Base-by-base conservation (phyloP, 2,888 invertebrate species). In the Drosophila colorata region DNA sequence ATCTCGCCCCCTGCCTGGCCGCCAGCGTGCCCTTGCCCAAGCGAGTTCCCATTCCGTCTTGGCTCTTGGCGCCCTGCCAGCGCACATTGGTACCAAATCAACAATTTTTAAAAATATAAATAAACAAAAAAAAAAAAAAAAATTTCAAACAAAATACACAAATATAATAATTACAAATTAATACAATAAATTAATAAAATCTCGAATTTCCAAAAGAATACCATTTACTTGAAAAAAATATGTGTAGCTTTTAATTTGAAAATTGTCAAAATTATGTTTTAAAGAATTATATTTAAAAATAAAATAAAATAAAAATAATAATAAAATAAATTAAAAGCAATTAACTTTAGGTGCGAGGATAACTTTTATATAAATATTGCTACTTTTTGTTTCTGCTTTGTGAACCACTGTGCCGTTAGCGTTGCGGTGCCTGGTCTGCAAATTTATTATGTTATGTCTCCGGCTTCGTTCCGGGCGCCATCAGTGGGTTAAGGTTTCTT, bases 361-460 rank as follows among this genome's bases (percentile, higher is more conserved):
- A n/a, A n/a, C n/a, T n/a, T n/a, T n/a, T 20, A 28, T 28, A 28
- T 9, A 28, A 9, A 28, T 28, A 28, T 9, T 14, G 37, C 14
- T 37, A 14, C 8, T 3, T 14, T 9, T 16, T 28, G 16, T 31
- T 14, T 28, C 2, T 4, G 9, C 4, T 2, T 4, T 8, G 46
- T 23, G 43, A 7, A 14, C 44, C 76, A 75, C 56, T 63, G 72
- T 76, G 46, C 3, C 35, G 37, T 4, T 8, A 23, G 41, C 41
- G 35, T 37, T 40, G 46, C 52, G 35, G 33, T 38, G 64, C 76
- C 74, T 61, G 69, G 76, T 67, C 73, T 69, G 51, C 63, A 77
- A 86, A 86, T 82, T 86, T 86, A 86, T 82, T 82, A 86, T 86
- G 80, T 80, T 83, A 77, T 75, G 74, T 75, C 81, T 83, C 86